phyloP scores from a whole-genome alignment of 2,113 vertebrate genomes.

The Hiodon tergisus region DNA sequence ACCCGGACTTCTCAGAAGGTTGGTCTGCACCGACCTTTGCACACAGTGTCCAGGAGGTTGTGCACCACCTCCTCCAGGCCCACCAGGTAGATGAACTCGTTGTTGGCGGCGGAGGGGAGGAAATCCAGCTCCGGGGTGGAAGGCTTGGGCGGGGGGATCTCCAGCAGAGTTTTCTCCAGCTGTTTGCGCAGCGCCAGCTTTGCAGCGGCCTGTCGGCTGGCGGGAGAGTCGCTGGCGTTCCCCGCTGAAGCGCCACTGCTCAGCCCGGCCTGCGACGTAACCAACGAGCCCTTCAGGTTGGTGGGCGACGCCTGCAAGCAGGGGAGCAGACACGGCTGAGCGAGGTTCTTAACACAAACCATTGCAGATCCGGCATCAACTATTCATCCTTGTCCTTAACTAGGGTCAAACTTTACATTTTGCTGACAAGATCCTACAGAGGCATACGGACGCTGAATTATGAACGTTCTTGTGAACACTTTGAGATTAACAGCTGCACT shows the following conservation, averaged over 20 bases:
- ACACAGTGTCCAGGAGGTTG: constrained; percentile 84
- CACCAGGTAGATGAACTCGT: constrained; percentile 94
- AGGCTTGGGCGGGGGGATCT: constrained; percentile 90
- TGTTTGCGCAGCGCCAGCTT: constrained; percentile 91
- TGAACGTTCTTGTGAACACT: neutral
- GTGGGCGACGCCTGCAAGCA: constrained; percentile 65
- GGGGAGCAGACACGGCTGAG: neutral
- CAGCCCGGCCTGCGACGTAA: constrained; percentile 52
- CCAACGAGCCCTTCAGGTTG: constrained; percentile 70
- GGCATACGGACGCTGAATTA: neutral
- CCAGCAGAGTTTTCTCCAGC: constrained; percentile 90
- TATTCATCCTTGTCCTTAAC: too few relatives aligned
- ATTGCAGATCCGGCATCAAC: too few relatives aligned
- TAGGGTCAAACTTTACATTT: too few relatives aligned
- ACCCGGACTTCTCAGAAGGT: neutral
- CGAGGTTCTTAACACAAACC: neutral
- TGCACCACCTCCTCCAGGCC: constrained; percentile 95
- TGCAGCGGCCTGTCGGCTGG: constrained; percentile 84
- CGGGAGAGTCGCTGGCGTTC: constrained; percentile 70
- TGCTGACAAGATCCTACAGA: too few relatives aligned
- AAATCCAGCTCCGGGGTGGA: constrained; percentile 86
- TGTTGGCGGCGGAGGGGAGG: constrained; percentile 90
- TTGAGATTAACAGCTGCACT: neutral
- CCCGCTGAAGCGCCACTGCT: constrained; percentile 43
- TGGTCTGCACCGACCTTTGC: constrained; percentile 52